phyloP scores from a whole-genome alignment of 2,113 vertebrate genomes.

The Progne subis region DNA sequence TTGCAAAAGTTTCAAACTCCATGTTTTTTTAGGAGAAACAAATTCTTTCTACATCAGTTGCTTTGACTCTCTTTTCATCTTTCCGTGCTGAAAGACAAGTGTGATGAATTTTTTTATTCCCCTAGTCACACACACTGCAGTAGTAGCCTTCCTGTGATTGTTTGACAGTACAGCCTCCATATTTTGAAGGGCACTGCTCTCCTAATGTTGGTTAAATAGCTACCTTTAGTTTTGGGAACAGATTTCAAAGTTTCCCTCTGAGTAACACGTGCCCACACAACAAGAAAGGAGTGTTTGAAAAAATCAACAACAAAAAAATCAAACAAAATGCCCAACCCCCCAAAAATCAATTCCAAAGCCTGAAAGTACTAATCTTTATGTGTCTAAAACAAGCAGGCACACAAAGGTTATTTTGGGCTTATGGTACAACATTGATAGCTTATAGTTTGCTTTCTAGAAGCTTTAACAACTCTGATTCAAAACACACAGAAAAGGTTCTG shows the following conservation, averaged over 20 bases:
- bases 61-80: not conserved
- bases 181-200: not conserved
- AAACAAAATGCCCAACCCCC: fast-evolving
- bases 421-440: not conserved
- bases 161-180: not conserved
- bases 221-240: not conserved
- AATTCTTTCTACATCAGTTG: not conserved
- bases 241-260: not conserved
- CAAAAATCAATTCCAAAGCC: not conserved
- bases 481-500: not conserved
- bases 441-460: not conserved
- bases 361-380: not conserved
- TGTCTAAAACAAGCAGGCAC: not conserved
- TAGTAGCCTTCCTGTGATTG: not conserved
- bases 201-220: not conserved
- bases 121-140: not conserved
- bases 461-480: not conserved
- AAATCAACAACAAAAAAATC: not conserved
- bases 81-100: not conserved
- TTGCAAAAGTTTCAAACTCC: not conserved
- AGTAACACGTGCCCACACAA: not conserved
- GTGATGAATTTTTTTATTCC: not conserved
- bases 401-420: not conserved
- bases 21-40: not conserved
- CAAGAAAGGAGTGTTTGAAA: not conserved